Evolutionary conservation across 92 coral and sea anemone genomes (phyloP), one percentile per base, ranked within the genome.

Genomic region (Bergia puertoricense): DNA sequence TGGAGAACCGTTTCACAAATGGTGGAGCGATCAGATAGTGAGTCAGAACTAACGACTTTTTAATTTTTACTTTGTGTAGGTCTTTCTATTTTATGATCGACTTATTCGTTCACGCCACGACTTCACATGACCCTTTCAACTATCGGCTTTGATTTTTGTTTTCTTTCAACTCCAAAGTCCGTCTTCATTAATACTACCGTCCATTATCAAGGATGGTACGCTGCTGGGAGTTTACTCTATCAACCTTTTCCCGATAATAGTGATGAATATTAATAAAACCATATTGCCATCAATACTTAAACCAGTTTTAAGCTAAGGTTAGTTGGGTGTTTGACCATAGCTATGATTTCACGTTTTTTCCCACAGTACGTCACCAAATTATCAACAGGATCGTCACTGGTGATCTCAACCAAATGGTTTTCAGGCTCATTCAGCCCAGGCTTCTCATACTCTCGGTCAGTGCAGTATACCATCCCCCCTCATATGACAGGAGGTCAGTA

Each of bases 1-100:
- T 20, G 93, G 95, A 11, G 80, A 91, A 51, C 95, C 97, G 10
- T 92, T 91, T 81, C 86, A 92, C 56, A 77, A 86, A 71, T 93
- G 91, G 92, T 94, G 97, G 97, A 86, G 89, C 68, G 97, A 94
- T 68, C 88, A 59, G 40, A 88, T 94, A 89, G 97, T 94, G 79
- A 88, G 95, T 88, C 10, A 42, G 2, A 54, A 54, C 14, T 11
- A 11, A 23, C 50, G n/a, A 20, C 67, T 14, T 80, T 1, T 48
- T 62, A 4, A 5, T 62, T 18, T 6, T 18, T 4, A 16, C 0
- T 23, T 0, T 6, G 7, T 54, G 59, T 54, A 11, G 0, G 50
- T 54, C 30, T 30, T 30, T 30, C 30, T 30, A 30, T 30, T 46
- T 4, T 46, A 46, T 7, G 51, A 46, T 3, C 20, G 13, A 16